These are phyloP conservation scores for Drosophila auraria DNA, from an alignment of 1,140 invertebrate species.

Conservation along the genomic window DNA sequence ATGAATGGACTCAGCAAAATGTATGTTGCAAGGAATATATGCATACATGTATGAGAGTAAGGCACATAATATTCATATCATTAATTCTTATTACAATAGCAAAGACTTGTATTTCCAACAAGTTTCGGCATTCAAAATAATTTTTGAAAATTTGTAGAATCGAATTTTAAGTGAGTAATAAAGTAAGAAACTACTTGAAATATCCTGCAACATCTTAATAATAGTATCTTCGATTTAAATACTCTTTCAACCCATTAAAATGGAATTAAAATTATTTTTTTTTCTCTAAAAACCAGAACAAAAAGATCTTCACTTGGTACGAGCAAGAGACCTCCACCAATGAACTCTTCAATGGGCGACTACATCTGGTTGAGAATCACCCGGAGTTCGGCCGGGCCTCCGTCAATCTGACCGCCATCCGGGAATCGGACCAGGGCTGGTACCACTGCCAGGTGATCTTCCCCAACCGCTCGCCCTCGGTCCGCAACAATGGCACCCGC, in stretches of 20 bases:
- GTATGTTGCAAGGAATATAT: background rate
- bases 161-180: no score
- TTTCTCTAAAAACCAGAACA: constrained; percentile 86
- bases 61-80: no score
- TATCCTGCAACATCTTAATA: no score
- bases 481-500: constrained; percentile 94
- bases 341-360: constrained; percentile 91
- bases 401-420: constrained; percentile 94
- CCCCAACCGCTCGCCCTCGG: constrained; percentile 93
- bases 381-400: constrained; percentile 90
- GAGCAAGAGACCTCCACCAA: constrained; percentile 89
- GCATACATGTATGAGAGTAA: no score
- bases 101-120: no score
- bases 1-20: no score
- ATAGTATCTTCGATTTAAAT: no score
- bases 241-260: no score
- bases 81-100: no score
- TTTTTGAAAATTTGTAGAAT: no score
- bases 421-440: constrained; percentile 95
- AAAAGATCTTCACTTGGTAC: constrained; percentile 92
- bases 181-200: no score
- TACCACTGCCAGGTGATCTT: constrained; percentile 96
- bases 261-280: background rate
- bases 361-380: constrained; percentile 87
- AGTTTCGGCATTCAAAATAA: no score